Percentiles rank a stretch among this genome's conserved stretches.
These are phyloP conservation scores for Pterocles burchelli DNA, from an alignment of 2,113 vertebrate species.

Conservation along the genomic window DNA sequence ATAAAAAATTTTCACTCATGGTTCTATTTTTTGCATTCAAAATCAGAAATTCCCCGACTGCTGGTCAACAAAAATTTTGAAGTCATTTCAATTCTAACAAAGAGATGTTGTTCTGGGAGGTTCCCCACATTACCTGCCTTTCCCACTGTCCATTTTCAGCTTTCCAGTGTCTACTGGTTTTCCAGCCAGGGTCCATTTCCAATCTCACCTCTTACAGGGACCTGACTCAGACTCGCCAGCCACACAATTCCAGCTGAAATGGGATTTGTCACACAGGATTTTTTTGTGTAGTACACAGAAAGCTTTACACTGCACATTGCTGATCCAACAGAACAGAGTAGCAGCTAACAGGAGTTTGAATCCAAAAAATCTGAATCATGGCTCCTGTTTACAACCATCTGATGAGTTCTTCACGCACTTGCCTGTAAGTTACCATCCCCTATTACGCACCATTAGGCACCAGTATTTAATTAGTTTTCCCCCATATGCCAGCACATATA, in stretches of 20 bases:
- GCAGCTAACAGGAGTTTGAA: background rate
- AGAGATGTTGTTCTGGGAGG: rapidly evolving
- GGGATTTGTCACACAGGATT: background rate
- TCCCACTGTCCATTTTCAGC: background rate
- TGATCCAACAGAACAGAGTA: background rate
- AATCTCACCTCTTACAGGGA: background rate
- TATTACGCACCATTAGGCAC: background rate
- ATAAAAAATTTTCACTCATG: background rate
- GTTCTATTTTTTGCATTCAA: background rate
- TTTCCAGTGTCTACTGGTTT: background rate
- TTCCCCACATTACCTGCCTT: background rate
- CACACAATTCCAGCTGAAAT: background rate
- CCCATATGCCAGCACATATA: background rate
- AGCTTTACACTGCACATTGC: background rate
- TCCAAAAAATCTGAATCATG: background rate
- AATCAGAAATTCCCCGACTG: background rate
- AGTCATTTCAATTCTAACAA: background rate
- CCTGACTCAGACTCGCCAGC: background rate
- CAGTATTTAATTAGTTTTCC: constrained; percentile 19
- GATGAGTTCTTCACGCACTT: background rate
- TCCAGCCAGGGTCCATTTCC: background rate
- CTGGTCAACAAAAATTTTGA: background rate
- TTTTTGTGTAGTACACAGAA: background rate
- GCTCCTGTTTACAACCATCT: background rate
- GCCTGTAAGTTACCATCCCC: background rate